These are phyloP conservation scores for Actinemys pallida DNA, from an alignment of 2,113 vertebrate species.

Conservation along the genomic window DNA sequence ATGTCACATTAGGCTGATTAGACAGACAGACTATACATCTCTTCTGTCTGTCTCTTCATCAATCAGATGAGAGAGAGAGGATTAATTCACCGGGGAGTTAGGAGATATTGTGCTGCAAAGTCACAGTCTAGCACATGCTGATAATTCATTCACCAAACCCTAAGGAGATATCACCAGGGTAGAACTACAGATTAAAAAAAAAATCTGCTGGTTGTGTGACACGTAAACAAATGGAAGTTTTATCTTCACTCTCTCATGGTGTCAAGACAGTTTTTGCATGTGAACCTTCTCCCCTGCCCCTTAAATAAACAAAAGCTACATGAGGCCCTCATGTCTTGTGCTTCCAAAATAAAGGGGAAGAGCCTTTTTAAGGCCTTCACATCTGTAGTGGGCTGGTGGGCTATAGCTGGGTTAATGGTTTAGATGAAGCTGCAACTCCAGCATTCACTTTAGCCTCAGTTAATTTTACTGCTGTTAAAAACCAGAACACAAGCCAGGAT, in stretches of 20 bases:
- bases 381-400: background rate
- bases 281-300: background rate
- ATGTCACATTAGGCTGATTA: background rate
- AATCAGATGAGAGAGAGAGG: background rate
- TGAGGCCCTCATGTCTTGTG: background rate
- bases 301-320: background rate
- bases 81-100: background rate
- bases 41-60: background rate
- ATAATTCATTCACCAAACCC: background rate
- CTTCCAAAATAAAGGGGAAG: background rate
- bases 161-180: background rate
- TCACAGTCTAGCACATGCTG: background rate
- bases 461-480: background rate
- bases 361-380: background rate
- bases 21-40: background rate
- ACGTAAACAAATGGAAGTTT: background rate
- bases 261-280: background rate
- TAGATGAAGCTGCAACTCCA: background rate
- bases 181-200: background rate
- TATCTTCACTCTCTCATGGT: background rate
- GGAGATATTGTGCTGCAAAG: background rate
- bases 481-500: background rate
- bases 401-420: background rate
- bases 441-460: background rate
- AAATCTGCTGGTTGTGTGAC: background rate